These are phyloP conservation scores for Brenthis hecate DNA, from an alignment of 2,888 invertebrate genomes.

Conservation along the genomic window DNA sequence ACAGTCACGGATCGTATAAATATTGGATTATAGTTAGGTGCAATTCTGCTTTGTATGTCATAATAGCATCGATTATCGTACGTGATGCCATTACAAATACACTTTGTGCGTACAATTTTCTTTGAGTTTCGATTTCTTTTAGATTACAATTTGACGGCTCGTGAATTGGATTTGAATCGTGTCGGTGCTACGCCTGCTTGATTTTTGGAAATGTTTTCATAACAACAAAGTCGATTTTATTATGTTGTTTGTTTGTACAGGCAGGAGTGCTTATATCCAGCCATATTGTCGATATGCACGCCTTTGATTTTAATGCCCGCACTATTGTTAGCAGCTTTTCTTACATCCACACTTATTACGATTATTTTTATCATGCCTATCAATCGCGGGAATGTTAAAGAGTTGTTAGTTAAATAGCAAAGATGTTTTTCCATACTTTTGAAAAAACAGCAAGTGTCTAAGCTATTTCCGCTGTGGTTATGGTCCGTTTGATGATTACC, in stretches of 20 bases:
- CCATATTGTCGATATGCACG: conserved; percentile 32
- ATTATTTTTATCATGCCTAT: conserved; percentile 9
- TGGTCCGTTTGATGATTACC: conserved; percentile 39
- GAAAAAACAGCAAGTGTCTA: conserved; percentile 58
- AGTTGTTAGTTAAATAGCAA: conserved; percentile 28
- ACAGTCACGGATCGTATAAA: conserved; percentile 75
- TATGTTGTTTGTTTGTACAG: conserved; percentile 43
- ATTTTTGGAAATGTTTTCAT: conserved; percentile 52
- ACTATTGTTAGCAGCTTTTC: conserved; percentile 11
- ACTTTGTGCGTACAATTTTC: conserved; percentile 65
- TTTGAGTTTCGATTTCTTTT: conserved; percentile 70
- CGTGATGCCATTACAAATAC: conserved; percentile 81
- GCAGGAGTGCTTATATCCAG: conserved; percentile 34
- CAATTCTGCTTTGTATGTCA: conserved; percentile 78
- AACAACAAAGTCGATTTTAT: conserved; percentile 40
- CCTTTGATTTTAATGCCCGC: conserved; percentile 30
- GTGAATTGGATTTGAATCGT: conserved; percentile 66
- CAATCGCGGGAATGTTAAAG: conserved; percentile 17
- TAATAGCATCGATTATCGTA: conserved; percentile 79
- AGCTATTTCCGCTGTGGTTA: conserved; percentile 66
- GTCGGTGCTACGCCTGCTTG: conserved; percentile 62
- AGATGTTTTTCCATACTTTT: conserved; percentile 31
- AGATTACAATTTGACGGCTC: conserved; percentile 65
- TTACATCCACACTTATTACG: conserved; percentile 10
- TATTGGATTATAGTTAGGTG: conserved; percentile 81